A percentile compares a stretch with the other conserved stretches of the same genome.
Conservation (phyloP, 2,888 invertebrate genomes). For the Chydorus sphaericus region DNA sequence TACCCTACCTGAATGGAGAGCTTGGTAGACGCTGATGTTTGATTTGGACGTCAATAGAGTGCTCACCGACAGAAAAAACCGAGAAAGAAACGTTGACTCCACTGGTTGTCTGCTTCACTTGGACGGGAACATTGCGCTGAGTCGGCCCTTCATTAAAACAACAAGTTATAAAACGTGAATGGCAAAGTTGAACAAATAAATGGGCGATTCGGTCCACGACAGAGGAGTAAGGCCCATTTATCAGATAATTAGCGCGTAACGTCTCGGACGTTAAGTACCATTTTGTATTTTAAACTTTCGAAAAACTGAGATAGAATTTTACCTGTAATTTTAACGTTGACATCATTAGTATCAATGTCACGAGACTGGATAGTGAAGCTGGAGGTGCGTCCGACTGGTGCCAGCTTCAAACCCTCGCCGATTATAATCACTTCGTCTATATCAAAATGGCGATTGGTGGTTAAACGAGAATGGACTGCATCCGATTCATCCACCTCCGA, state of each 20-base stretch:
- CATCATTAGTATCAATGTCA: slow-evolving; percentile 32
- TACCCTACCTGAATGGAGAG: slow-evolving; percentile 28
- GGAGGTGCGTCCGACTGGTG: slow-evolving; percentile 42
- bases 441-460: slow-evolving; percentile 16
- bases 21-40: slow-evolving; percentile 28
- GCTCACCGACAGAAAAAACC: slow-evolving; percentile 39
- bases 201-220: not conserved
- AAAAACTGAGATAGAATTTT: slow-evolving; percentile 16
- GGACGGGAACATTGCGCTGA: slow-evolving; percentile 19
- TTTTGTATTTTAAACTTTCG: not conserved
- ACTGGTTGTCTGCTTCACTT: slow-evolving; percentile 20
- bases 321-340: slow-evolving; percentile 37
- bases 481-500: slow-evolving; percentile 19
- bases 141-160: slow-evolving; percentile 19
- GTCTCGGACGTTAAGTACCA: too few species aligned
- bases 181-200: too few species aligned
- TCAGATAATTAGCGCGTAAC: not conserved
- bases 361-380: slow-evolving; percentile 39
- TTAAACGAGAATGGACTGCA: slow-evolving; percentile 21
- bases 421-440: slow-evolving; percentile 28
- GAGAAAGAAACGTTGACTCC: slow-evolving; percentile 35
- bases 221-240: not conserved
- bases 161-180: not conserved
- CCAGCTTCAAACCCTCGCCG: slow-evolving; percentile 44
- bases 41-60: slow-evolving; percentile 37